Evolutionary conservation across 2,888 invertebrate species (phyloP), one percentile per base, ranked within the genome.

Genomic region (Andrena dorsata): DNA sequence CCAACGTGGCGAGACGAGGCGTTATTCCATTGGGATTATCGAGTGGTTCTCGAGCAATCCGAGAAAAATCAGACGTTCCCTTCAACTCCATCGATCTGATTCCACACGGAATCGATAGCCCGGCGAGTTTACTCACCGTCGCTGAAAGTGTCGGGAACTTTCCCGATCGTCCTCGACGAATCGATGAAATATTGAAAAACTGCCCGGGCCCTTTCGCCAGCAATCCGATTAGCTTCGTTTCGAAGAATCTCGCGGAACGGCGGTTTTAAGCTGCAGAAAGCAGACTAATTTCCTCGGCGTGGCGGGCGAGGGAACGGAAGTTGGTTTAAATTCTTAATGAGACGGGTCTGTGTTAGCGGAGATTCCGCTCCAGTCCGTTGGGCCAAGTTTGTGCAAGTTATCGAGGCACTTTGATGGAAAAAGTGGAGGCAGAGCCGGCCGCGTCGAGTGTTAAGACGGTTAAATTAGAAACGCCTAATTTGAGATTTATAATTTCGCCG

Each of bases 281-380:
- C 26, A 16, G 41, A 53, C 61, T 77, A 71, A 80, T 80, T 66
- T 80, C 49, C 60, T 10, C 26, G 3, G 20, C 6, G 2, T 6
- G 4, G 41, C 0, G 47, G 5, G 10, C 6, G 1, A 8, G 2
- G 51, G 5, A 51, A 47, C 30, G 28, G 41, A 35, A 61, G 66
- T 53, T 61, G 66, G 47, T 47, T 77, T 71, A 71, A 77, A 77
- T 77, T 77, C 61, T 77, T 77, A 76, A 77, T 61, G 77, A 80
- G 28, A 28, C 65, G 28, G 2, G 41, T 53, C 61, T 61, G 47
- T 60, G 41, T 80, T 70, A 71, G 47, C 30, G 26, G 51, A 41
- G 65, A 79, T 65, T 70, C 41, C 41, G n/a, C 26, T 65, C 30
- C 20, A 74, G 68, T 64, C 74, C 32, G 53, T 23, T 8, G 16